Conservation (phyloP, 2,113 vertebrate genomes). For the Sitta europaea region DNA sequence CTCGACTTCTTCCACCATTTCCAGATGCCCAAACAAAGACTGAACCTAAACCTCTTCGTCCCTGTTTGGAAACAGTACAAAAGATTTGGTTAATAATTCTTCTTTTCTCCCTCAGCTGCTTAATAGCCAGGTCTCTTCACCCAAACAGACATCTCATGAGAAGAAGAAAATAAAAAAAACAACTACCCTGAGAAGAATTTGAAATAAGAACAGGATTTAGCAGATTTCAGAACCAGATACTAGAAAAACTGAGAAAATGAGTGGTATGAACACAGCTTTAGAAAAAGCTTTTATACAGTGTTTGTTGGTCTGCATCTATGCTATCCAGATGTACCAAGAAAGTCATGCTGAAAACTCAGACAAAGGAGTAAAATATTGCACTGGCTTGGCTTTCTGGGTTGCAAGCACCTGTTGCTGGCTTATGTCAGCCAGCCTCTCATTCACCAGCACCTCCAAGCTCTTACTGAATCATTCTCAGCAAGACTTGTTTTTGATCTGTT, state of each 20-base stretch:
- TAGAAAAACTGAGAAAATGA: background rate
- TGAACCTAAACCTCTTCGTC: constrained; percentile 91
- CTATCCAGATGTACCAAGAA: background rate
- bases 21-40: constrained; percentile 98
- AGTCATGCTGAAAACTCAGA: background rate
- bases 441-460: background rate
- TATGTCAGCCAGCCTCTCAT: background rate
- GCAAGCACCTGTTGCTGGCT: background rate
- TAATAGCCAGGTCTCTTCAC: background rate
- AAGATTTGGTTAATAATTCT: background rate
- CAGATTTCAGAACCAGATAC: background rate
- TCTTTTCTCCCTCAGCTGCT: background rate
- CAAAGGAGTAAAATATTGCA: background rate
- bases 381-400: background rate
- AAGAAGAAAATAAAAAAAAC: background rate
- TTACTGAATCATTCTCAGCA: background rate
- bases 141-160: rapidly evolving
- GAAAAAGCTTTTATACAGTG: background rate
- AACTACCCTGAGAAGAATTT: background rate
- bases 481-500: background rate
- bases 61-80: constrained; percentile 73
- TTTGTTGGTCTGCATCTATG: background rate
- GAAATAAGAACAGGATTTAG: background rate
- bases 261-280: background rate
- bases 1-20: constrained; percentile 94